Evolutionary conservation across 1,140 invertebrate genomes (phyloP).

Genomic region (Atta colombica): DNA sequence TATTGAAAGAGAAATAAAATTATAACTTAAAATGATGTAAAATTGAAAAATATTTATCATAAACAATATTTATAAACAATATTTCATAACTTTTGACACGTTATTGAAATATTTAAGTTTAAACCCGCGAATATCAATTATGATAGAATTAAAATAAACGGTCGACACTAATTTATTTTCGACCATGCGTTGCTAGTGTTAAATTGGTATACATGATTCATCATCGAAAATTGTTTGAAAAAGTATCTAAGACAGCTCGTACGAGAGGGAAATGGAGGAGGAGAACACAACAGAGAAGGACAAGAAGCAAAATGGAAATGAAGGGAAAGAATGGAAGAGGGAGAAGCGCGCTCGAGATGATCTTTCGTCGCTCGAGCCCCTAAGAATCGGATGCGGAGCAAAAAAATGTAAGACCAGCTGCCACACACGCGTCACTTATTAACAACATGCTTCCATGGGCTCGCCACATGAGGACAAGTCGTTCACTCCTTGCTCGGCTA

Average conservation of each 20-base stretch:
- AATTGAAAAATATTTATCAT: too few species aligned
- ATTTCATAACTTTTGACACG: too few species aligned
- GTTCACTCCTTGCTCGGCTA: conserved; percentile 69
- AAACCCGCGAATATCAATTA: too few species aligned
- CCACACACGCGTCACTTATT: conserved; percentile 83
- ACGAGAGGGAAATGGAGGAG: conserved; percentile 15
- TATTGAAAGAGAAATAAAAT: too few species aligned
- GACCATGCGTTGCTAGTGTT: neutral
- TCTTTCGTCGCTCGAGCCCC: conserved; percentile 77
- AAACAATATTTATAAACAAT: too few species aligned
- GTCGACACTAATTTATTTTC: conserved; percentile 11
- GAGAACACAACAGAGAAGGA: neutral
- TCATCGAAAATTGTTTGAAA: conserved; percentile 2
- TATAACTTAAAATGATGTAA: too few species aligned
- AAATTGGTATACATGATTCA: conserved; percentile 4
- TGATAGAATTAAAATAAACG: too few species aligned
- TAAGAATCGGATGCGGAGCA: conserved; percentile 72
- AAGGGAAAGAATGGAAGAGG: conserved; percentile 33
- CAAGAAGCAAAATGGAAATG: conserved; percentile 3
- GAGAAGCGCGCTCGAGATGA: conserved; percentile 58
- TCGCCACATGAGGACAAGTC: conserved; percentile 70
- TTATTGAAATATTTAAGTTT: too few species aligned
- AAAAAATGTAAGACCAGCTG: conserved; percentile 83
- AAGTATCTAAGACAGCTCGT: neutral
- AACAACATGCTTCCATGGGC: conserved; percentile 79